These are phyloP conservation scores for Paguma larvata DNA, from an alignment of 2,797 vertebrate species.

Conservation along the genomic window DNA sequence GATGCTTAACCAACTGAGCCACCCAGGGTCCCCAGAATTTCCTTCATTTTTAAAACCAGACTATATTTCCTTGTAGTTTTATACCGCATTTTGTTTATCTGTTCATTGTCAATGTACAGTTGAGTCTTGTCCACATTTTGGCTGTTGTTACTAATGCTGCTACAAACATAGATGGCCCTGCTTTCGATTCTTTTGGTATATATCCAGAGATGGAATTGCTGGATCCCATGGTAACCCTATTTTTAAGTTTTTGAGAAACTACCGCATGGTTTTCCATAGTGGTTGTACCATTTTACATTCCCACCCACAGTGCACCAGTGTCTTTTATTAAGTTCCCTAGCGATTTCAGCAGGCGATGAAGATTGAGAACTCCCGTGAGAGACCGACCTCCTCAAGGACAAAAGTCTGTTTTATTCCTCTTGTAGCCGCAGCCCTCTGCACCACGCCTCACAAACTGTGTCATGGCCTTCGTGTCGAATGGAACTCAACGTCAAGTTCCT, in stretches of 20 bases:
- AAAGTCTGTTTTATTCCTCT: background rate
- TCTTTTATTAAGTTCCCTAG: background rate
- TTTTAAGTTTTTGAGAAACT: background rate
- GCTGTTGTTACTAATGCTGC: background rate
- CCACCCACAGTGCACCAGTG: background rate
- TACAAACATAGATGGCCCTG: background rate
- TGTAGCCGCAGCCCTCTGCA: background rate
- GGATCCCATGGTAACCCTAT: background rate
- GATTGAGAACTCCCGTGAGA: background rate
- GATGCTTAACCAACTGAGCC: too few relatives aligned
- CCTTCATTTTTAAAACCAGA: background rate
- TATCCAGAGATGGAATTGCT: background rate
- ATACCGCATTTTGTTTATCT: background rate
- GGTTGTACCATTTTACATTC: background rate
- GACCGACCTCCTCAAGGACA: background rate
- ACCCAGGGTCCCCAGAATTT: background rate
- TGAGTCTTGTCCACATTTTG: background rate
- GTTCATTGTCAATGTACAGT: background rate
- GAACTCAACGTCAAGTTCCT: background rate
- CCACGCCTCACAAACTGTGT: background rate
- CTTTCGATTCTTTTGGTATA: background rate
- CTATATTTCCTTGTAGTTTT: background rate
- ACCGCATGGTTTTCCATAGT: background rate
- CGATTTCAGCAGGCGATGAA: background rate
- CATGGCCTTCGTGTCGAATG: accelerated